Evolutionary conservation across 2,113 vertebrate genomes (phyloP).

Genomic region (Stegastes partitus): DNA sequence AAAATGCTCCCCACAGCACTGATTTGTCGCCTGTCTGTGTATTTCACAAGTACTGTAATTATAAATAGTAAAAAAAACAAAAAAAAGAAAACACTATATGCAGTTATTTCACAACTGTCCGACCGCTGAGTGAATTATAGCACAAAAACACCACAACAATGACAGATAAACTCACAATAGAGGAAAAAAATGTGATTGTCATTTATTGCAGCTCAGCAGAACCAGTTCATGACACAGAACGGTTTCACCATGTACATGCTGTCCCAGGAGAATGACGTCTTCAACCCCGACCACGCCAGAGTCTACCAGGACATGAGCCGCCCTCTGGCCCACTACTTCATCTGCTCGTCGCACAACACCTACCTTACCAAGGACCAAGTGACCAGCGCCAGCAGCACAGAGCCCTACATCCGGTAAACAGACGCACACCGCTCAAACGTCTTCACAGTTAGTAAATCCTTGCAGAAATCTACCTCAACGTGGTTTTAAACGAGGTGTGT

Average conservation of each 20-base stretch:
- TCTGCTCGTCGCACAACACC: constrained; percentile 97
- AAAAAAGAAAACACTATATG: no score
- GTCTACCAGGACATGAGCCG: constrained; percentile 94
- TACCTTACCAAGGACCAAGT: constrained; percentile 96
- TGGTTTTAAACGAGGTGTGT: background rate
- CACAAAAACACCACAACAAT: background rate
- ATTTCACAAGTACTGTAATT: no score
- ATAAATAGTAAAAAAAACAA: no score
- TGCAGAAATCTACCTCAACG: background rate
- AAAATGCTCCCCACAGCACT: no score
- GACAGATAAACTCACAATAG: background rate
- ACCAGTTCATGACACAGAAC: constrained; percentile 92
- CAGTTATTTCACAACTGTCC: no score
- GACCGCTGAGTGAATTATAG: no score
- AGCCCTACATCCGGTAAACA: constrained; percentile 92
- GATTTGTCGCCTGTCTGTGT: no score
- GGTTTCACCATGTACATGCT: constrained; percentile 98
- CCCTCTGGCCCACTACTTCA: constrained; percentile 94
- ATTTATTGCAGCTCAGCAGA: constrained; percentile 87
- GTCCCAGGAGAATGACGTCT: constrained; percentile 89
- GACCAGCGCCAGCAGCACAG: constrained; percentile 93
- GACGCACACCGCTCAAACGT: background rate
- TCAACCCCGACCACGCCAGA: constrained; percentile 86
- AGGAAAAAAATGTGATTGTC: background rate
- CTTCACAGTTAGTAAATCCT: background rate